A percentile compares a stretch with the other conserved stretches of the same genome.
Conservation (phyloP, 2,113 vertebrate species). For the Microtus ochrogaster region DNA sequence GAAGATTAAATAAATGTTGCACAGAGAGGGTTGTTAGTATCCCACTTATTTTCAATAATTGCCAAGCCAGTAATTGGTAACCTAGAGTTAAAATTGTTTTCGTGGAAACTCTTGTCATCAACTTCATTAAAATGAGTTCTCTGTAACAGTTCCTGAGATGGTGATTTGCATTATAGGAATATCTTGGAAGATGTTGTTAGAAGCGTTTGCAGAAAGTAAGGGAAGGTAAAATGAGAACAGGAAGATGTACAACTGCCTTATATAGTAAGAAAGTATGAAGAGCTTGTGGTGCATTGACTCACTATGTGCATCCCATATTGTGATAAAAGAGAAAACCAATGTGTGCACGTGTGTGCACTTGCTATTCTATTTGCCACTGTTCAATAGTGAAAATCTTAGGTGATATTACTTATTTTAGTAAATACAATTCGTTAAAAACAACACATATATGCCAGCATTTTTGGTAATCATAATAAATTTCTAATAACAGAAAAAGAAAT, state of each 20-base stretch:
- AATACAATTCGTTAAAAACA: neutral
- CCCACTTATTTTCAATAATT: neutral
- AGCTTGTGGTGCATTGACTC: neutral
- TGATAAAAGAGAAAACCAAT: neutral
- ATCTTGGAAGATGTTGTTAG: neutral
- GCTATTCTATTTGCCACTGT: neutral
- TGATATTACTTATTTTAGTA: neutral
- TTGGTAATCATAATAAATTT: neutral
- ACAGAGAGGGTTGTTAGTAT: no score
- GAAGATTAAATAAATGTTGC: neutral
- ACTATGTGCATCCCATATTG: neutral
- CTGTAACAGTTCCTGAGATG: neutral
- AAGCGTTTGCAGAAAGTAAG: neutral
- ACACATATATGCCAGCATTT: neutral
- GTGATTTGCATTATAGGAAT: neutral
- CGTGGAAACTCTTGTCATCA: neutral
- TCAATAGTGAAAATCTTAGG: neutral
- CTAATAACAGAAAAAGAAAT: neutral
- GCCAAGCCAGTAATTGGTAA: neutral
- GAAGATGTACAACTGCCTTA: neutral
- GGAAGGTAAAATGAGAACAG: neutral
- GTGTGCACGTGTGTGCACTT: accelerated
- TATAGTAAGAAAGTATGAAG: neutral
- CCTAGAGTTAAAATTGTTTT: neutral
- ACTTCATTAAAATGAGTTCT: neutral